Evolutionary conservation across 2,113 vertebrate genomes (phyloP), one percentile per base, ranked within the genome.

Genomic region (Poecilia latipinna): DNA sequence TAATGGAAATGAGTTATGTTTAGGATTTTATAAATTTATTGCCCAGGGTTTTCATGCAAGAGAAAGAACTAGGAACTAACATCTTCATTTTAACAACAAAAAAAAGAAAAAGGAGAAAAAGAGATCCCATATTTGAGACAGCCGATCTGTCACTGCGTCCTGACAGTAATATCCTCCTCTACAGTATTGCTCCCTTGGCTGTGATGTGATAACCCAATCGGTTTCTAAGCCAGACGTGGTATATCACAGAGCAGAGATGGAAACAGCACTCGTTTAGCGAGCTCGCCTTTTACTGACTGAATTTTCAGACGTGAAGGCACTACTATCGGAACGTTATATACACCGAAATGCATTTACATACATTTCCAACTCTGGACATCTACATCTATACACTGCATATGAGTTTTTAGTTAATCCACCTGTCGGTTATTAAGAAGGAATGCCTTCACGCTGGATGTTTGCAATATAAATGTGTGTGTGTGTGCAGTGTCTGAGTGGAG

Each of bases 141-240:
- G 74, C 63, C 82, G 82, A 88, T 93, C 82, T 80, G 87, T 91
- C 87, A 86, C 76, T 78, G 78, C 65, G 75, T 72, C 70, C 75
- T 85, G 88, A 91, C 91, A 90, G 86, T 89, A 89, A 91, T 88
- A 90, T 91, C 86, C 88, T 89, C 81, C 81, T 85, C 90, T 78
- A 86, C 80, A 82, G 70, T 77, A 86, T 86, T 79, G 88, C 88
- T 91, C 91, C 87, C 84, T 68, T 68, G 85, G 82, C 82, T 86
- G 85, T 68, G 89, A 84, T 88, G 86, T 74, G 87, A 89, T 85
- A 82, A 85, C 68, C 84, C 84, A 74, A 75, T 90, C 70, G 65
- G 51, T 85, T 81, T 74, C 57, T 74, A 82, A 83, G 82, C 79
- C 79, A 89, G 84, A 77, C 74, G 85, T 84, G 81, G 83, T 89